A percentile compares a stretch with the other conserved stretches of the same genome.
These are phyloP conservation scores for Tuta absoluta DNA, from an alignment of 2,888 invertebrate species.

Conservation along the genomic window DNA sequence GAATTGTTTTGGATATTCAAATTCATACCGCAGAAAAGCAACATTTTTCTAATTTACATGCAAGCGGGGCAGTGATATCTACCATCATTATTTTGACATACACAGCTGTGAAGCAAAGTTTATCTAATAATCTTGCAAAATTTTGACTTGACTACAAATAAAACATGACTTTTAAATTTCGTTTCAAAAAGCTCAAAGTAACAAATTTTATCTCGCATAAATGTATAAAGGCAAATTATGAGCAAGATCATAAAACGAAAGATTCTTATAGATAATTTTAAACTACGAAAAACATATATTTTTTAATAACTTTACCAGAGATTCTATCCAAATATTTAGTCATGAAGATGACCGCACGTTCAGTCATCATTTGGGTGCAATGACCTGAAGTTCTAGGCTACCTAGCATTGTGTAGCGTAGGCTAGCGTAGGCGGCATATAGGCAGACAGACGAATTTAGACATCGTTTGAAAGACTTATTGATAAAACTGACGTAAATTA, in stretches of 20 bases:
- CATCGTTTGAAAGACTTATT: not conserved
- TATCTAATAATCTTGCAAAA: too few species aligned
- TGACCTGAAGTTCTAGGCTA: not conserved
- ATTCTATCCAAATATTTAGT: not conserved
- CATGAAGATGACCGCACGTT: not conserved
- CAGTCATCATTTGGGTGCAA: not conserved
- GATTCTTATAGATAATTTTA: not conserved
- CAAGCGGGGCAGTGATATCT: too few species aligned
- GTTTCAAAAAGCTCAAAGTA: not conserved
- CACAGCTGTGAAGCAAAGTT: too few species aligned
- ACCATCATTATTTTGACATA: too few species aligned
- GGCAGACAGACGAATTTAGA: slow-evolving; percentile 1
- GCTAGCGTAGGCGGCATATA: not conserved
- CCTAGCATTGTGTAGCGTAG: not conserved
- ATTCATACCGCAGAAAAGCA: too few species aligned
- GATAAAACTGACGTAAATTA: not conserved
- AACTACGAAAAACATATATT: not conserved
- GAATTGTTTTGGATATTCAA: too few species aligned
- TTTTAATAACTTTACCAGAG: not conserved
- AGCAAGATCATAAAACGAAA: not conserved
- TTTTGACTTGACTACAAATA: too few species aligned
- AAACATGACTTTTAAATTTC: not conserved
- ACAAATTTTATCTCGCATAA: not conserved
- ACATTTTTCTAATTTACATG: too few species aligned
- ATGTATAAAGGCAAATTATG: not conserved